Evolutionary conservation across 2,888 invertebrate species (phyloP), one percentile per base, ranked within the genome.

Genomic region (Parelbella ahira): DNA sequence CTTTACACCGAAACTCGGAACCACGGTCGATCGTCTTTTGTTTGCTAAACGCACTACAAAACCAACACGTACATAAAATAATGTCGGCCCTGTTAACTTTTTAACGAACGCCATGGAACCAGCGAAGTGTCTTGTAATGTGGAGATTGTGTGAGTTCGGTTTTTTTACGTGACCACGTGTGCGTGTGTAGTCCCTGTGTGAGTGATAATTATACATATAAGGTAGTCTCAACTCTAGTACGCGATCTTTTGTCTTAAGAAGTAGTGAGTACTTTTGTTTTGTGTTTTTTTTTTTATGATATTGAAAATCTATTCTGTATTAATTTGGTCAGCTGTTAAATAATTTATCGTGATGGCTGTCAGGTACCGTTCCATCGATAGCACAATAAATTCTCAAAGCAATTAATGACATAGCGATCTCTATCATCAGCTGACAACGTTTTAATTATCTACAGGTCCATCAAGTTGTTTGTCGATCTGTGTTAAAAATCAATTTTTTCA

Each of bases 21-120:
- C 68, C 65, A 58, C 59, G 63, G 54, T 68, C 68, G 56, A 68
- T 73, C 69, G 63, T 58, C 76, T 78, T 82, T 84, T 84, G 81
- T 86, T 82, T 80, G 77, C 78, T 75, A 72, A 79, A 71, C 61
- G 60, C 66, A 53, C 58, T 67, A 79, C 69, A 79, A 78, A 80
- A 73, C 71, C 70, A 71, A 79, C 77, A 72, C 68, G 71, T 63
- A 66, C 60, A 62, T 51, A 57, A 60, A 70, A 69, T 65, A 68
- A 55, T 57, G 59, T 57, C 57, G 51, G 53, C 56, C 58, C 48
- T 53, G 57, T 60, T 55, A 56, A 53, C 51, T 60, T 60, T 57
- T 54, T 48, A 45, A 44, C 19, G 24, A 51, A 37, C 45, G 8
- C 20, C 13, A 18, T 23, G 29, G 28, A 9, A 25, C 19, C 18